Percentiles rank a stretch among this genome's conserved stretches.
These are phyloP conservation scores for Macrosoma leucophasiata DNA, from an alignment of 2,888 invertebrate species.

Conservation along the genomic window DNA sequence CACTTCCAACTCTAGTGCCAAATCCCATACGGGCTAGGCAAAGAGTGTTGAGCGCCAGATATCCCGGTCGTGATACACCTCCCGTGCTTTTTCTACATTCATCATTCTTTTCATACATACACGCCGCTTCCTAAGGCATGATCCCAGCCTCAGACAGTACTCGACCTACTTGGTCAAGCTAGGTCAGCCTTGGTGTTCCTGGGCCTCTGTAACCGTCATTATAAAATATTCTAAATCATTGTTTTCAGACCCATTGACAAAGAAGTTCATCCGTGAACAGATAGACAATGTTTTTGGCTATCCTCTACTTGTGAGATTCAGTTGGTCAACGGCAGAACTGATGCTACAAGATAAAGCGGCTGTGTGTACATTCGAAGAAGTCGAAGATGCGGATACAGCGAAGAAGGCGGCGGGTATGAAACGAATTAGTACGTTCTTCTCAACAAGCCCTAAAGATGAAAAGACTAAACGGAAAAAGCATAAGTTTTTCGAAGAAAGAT, in stretches of 20 bases:
- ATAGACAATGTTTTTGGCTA: slow-evolving; percentile 96
- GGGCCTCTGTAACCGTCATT: no score
- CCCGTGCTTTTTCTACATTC: no score
- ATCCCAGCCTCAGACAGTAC: no score
- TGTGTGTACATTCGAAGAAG: slow-evolving; percentile 82
- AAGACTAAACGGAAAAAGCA: slow-evolving; percentile 72
- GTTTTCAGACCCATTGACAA: slow-evolving; percentile 93
- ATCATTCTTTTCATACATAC: no score
- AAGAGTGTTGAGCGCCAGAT: no score
- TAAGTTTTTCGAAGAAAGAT: slow-evolving; percentile 80
- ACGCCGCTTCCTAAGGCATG: no score
- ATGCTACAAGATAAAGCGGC: slow-evolving; percentile 85
- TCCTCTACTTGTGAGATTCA: slow-evolving; percentile 94
- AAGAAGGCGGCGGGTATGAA: slow-evolving; percentile 58
- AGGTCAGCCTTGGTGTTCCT: no score
- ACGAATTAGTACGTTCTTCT: slow-evolving; percentile 78
- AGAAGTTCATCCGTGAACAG: slow-evolving; percentile 88
- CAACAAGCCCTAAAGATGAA: slow-evolving; percentile 43
- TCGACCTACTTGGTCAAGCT: no score
- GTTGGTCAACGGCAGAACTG: slow-evolving; percentile 96
- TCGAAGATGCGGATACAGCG: slow-evolving; percentile 46
- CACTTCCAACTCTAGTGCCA: no score
- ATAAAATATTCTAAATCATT: no score
- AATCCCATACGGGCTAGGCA: no score
- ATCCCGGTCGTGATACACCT: no score